Evolutionary conservation across 2,888 invertebrate genomes (phyloP).

Genomic region (Plutella xylostella): DNA sequence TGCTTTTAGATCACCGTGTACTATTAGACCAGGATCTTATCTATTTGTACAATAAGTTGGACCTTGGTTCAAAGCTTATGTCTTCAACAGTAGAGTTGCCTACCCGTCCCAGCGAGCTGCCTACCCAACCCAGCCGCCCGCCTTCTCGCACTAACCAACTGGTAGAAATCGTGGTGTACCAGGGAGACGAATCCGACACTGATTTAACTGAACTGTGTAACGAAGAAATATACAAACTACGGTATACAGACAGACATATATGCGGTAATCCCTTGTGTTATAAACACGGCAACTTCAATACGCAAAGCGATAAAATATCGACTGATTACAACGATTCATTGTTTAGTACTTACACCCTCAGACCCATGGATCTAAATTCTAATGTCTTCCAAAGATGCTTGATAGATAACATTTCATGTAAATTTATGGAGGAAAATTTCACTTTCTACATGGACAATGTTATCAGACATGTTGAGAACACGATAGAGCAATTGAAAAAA

Average conservation of each 20-base stretch:
- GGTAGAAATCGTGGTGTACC: slow-evolving; percentile 47
- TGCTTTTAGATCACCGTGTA: slow-evolving; percentile 28
- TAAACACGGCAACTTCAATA: slow-evolving; percentile 39
- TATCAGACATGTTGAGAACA: slow-evolving; percentile 47
- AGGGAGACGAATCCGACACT: slow-evolving; percentile 38
- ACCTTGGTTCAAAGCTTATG: slow-evolving; percentile 38
- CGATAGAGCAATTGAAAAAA: slow-evolving; percentile 56
- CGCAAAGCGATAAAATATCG: slow-evolving; percentile 29
- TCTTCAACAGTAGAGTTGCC: no score
- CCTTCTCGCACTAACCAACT: slow-evolving; percentile 41
- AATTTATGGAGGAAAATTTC: slow-evolving; percentile 47
- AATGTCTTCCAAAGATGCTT: slow-evolving; percentile 38
- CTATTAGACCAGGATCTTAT: slow-evolving; percentile 44
- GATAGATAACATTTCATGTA: slow-evolving; percentile 51
- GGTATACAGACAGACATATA: neutral
- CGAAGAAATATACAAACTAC: slow-evolving; percentile 39
- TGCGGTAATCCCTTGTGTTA: slow-evolving; percentile 30
- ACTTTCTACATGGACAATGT: slow-evolving; percentile 58
- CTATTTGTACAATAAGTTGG: slow-evolving; percentile 52
- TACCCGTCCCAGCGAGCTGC: slow-evolving; percentile 15
- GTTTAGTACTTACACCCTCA: slow-evolving; percentile 32
- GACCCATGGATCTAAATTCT: slow-evolving; percentile 34
- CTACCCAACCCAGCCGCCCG: slow-evolving; percentile 22
- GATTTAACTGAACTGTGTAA: slow-evolving; percentile 36
- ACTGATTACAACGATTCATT: slow-evolving; percentile 32